phyloP scores from a whole-genome alignment of 2,888 invertebrate genomes.

The Pachycephus smyrnensis region DNA sequence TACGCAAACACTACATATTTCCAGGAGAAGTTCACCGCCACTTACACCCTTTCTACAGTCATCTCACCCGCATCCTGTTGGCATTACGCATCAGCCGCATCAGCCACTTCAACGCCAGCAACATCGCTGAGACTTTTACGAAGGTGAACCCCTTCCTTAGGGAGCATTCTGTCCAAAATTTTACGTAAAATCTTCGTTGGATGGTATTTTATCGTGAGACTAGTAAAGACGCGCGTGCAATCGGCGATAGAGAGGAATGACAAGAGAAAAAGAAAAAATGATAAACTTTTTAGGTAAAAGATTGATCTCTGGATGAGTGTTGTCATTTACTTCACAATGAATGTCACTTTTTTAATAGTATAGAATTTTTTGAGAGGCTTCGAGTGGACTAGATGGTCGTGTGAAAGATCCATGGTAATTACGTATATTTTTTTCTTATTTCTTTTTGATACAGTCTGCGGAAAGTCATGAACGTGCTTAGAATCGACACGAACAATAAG shows the following conservation, averaged over 20 bases:
- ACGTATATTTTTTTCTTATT: neutral
- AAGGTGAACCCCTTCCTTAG: neutral
- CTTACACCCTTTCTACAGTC: conserved; percentile 44
- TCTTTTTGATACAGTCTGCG: neutral
- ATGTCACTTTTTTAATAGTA: conserved; percentile 41
- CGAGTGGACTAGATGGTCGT: conserved; percentile 44
- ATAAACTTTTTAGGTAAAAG: neutral
- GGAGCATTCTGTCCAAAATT: neutral
- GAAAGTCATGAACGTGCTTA: neutral
- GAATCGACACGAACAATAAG: neutral
- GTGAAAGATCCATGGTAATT: conserved; percentile 4
- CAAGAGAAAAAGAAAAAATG: neutral
- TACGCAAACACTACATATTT: conserved; percentile 33
- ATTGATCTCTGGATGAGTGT: neutral
- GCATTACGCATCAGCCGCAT: conserved; percentile 49
- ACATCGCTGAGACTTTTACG: conserved; percentile 55
- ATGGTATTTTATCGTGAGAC: neutral
- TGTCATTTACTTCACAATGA: neutral
- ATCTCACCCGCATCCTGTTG: conserved; percentile 52
- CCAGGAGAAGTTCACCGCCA: conserved; percentile 46
- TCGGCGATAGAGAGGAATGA: neutral
- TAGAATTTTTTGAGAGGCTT: conserved; percentile 42
- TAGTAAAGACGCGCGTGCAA: neutral
- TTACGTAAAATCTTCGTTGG: neutral
- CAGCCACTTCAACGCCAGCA: conserved; percentile 52